Evolutionary conservation across 2,888 invertebrate species (phyloP).

Genomic region (Tolmerus cingulatus): DNA sequence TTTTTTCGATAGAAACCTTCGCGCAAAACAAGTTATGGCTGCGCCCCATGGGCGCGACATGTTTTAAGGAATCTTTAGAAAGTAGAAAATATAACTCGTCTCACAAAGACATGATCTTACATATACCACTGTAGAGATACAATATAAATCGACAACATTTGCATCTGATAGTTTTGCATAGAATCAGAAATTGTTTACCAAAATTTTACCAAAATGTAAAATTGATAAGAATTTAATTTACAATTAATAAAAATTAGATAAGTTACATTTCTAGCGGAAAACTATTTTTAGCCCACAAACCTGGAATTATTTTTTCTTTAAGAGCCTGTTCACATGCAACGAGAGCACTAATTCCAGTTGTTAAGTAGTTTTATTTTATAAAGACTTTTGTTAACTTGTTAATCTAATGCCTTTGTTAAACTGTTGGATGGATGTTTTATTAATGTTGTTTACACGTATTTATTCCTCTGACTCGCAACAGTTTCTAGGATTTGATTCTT

Average conservation of each 20-base stretch:
- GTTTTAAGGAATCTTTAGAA: not conserved
- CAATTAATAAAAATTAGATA: not conserved
- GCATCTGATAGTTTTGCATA: not conserved
- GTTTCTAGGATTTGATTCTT: constrained; percentile 4
- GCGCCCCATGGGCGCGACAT: not conserved
- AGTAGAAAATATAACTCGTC: not conserved
- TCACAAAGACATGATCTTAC: not conserved
- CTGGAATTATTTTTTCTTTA: not conserved
- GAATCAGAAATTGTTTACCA: constrained; percentile 6
- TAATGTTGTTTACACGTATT: constrained; percentile 17
- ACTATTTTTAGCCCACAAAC: not conserved
- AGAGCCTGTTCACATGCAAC: not conserved
- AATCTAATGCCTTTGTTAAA: not conserved
- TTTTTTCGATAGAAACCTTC: not conserved
- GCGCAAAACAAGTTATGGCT: not conserved
- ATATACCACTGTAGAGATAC: not conserved
- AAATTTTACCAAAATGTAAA: not conserved
- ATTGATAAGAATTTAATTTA: not conserved
- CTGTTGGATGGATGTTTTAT: constrained; percentile 24
- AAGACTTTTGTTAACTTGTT: constrained; percentile 21
- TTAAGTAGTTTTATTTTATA: constrained; percentile 12
- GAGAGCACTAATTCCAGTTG: not conserved
- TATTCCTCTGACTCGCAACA: constrained; percentile 1
- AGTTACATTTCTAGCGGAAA: not conserved
- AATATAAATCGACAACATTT: not conserved